phyloP scores from a whole-genome alignment of 2,113 vertebrate genomes.

The Salvelinus namaycush region DNA sequence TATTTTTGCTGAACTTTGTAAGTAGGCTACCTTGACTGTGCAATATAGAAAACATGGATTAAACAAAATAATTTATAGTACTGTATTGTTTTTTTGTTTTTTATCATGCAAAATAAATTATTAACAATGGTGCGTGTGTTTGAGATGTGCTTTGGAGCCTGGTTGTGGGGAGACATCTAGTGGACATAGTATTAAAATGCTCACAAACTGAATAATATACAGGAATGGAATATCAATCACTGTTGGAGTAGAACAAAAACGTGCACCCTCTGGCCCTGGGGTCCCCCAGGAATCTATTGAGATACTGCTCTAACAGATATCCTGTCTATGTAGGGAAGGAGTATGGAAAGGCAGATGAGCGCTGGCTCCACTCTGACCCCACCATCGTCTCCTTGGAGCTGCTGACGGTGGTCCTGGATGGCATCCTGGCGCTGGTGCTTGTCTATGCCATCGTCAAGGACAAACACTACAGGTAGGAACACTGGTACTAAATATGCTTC shows the following conservation, averaged over 20 bases:
- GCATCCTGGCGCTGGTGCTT: conserved; percentile 68
- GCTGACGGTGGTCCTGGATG: conserved; percentile 68
- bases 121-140: neutral
- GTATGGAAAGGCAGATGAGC: conserved; percentile 80
- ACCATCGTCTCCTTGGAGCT: conserved; percentile 78
- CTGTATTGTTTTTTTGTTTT: neutral
- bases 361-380: conserved; percentile 74
- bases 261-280: too few species aligned
- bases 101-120: neutral
- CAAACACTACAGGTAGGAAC: conserved; percentile 67
- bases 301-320: too few species aligned
- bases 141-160: neutral
- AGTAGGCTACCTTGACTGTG: conserved; percentile 48
- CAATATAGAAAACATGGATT: neutral
- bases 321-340: conserved; percentile 76
- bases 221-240: neutral
- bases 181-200: neutral
- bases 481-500: neutral
- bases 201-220: too few species aligned
- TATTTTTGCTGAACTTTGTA: conserved; percentile 80
- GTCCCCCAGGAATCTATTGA: too few species aligned
- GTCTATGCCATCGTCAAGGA: conserved; percentile 70
- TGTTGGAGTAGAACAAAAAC: neutral
- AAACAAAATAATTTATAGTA: neutral
- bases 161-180: conserved; percentile 29